Base-by-base conservation (phyloP, 2,888 invertebrate genomes). In the Nemotelus nigrinus region DNA sequence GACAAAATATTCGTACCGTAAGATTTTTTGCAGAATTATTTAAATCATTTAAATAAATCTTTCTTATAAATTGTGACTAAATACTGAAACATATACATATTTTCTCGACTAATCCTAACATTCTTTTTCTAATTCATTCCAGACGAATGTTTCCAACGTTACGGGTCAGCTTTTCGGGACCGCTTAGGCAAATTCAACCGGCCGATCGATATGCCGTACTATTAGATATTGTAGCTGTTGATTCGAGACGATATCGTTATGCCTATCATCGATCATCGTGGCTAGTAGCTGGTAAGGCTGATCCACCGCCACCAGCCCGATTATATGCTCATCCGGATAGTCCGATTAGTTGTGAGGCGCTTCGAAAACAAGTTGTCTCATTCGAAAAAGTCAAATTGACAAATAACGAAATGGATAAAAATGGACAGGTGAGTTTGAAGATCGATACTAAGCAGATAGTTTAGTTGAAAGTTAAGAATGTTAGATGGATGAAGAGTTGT, bases 101-200 rank as follows among this genome's bases (percentile, higher is more conserved):
- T 25, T 25, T 25, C 25, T 25, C 25, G 25, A 25, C 25, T 25
- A 25, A 25, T 25, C 25, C 25, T 25, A 25, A 25, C 25, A 25
- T 25, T 25, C 43, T 39, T 50, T 45, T 64, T 76, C 25, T 57
- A 45, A 58, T 65, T 10, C 39, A 80, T 85, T 89, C 81, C 90
- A 98, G 98, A 88, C 93, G 98, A 84, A 99, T 99, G 98, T 99
- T 99, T 88, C 98, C 98, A 81, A 98, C 98, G 81, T 93, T 98
- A 83, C 92, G 98, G 80, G 96, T 97, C 80, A 96, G 96, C 80
- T 97, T 99, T 90, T 93, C 93, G 82, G 95, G 95, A 2, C 87
- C 87, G 43, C 81, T 88, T 79, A 82, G 88, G 78, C 87, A 87
- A 81, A 91, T 93, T 83, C 92, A 93, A 83, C 90, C 93, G 78